Evolutionary conservation across 1,140 invertebrate species (phyloP).

Genomic region (Tigriopus japonicus): DNA sequence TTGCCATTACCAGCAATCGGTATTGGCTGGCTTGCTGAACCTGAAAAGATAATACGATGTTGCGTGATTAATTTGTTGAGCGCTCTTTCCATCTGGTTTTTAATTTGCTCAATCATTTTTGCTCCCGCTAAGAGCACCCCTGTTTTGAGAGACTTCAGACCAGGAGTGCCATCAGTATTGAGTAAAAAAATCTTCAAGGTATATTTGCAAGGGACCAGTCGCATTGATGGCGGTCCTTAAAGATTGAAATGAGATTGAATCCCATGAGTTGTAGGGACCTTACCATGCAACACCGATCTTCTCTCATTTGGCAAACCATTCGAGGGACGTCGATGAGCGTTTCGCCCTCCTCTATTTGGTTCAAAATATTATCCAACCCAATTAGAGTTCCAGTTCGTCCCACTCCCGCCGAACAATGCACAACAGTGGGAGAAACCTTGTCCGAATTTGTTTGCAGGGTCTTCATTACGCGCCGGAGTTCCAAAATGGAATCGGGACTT

Average conservation of each 20-base stretch:
- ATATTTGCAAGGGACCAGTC: no score
- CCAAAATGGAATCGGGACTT: conserved; percentile 36
- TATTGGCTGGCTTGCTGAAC: not conserved
- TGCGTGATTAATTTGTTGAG: no score
- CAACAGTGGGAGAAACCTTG: conserved; percentile 53
- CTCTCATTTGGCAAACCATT: not conserved
- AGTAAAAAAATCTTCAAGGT: no score
- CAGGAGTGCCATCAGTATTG: no score
- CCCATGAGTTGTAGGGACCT: not conserved
- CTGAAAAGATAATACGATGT: not conserved
- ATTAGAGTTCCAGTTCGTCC: conserved; percentile 91
- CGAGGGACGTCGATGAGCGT: not conserved
- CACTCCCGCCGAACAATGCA: conserved; percentile 91
- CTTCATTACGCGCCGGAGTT: conserved; percentile 15
- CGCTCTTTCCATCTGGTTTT: no score
- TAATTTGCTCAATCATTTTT: no score
- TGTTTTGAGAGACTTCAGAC: no score
- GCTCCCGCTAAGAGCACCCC: no score
- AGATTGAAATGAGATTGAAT: not conserved
- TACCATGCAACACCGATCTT: not conserved
- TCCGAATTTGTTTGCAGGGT: conserved; percentile 19
- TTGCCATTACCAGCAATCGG: not conserved
- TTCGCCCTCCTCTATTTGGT: not conserved
- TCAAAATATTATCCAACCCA: conserved; percentile 59
- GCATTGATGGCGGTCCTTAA: no score